Evolutionary conservation across 2,888 invertebrate genomes (phyloP).

Genomic region (Scaeva pyrastri): DNA sequence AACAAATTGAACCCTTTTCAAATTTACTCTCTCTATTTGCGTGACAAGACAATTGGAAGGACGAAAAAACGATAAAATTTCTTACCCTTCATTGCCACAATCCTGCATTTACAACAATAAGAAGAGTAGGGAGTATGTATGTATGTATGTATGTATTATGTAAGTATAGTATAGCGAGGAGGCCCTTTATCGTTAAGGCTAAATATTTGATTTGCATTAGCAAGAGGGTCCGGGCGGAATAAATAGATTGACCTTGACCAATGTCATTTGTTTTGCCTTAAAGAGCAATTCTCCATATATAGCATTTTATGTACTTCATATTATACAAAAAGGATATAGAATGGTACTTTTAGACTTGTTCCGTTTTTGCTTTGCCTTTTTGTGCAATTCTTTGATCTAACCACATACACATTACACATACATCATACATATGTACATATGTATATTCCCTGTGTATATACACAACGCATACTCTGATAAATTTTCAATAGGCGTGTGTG

Average conservation of each 20-base stretch:
- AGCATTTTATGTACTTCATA: neutral
- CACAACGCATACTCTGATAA: neutral
- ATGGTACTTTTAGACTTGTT: slow-evolving; percentile 28
- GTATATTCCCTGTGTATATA: too few relatives aligned
- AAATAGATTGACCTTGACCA: slow-evolving; percentile 62
- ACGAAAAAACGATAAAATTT: slow-evolving; percentile 35
- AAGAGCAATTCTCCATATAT: slow-evolving; percentile 7
- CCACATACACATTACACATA: neutral
- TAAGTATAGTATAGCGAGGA: neutral
- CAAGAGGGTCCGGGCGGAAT: slow-evolving; percentile 4
- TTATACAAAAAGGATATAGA: slow-evolving; percentile 23
- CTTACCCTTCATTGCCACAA: slow-evolving; percentile 24
- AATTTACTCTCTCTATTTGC: slow-evolving; percentile 50
- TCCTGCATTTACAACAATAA: neutral
- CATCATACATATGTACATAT: neutral
- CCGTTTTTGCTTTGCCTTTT: slow-evolving; percentile 30
- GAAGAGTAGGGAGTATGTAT: neutral
- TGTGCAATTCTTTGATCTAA: slow-evolving; percentile 20
- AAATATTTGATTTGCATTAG: slow-evolving; percentile 58
- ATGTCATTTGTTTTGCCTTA: slow-evolving; percentile 51
- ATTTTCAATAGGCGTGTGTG: neutral
- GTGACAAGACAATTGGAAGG: slow-evolving; percentile 55
- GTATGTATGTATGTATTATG: too few relatives aligned
- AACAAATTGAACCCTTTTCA: slow-evolving; percentile 45
- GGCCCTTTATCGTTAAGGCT: slow-evolving; percentile 1